These are phyloP conservation scores for Apostichopus parvimensis DNA, from an alignment of 35 echinoderm and acorn worm species.

Conservation along the genomic window DNA sequence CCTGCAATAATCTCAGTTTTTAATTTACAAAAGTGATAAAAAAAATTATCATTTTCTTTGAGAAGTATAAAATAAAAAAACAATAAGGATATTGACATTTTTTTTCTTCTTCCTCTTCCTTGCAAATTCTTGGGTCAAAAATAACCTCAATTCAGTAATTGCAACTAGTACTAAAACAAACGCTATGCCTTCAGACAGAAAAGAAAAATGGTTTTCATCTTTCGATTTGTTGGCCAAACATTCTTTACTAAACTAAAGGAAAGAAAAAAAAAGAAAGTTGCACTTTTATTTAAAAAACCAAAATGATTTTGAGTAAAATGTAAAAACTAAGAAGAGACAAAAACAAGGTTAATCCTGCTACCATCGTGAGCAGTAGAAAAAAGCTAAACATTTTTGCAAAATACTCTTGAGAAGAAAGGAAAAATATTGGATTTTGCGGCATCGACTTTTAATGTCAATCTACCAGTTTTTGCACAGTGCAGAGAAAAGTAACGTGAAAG, in stretches of 20 bases:
- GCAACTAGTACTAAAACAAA: conserved; percentile 29
- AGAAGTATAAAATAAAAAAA: conserved; percentile 31
- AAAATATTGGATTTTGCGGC: conserved; percentile 40
- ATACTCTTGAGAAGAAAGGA: conserved; percentile 18
- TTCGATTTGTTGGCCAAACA: not conserved
- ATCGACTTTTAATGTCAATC: conserved; percentile 18
- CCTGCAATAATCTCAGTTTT: not conserved
- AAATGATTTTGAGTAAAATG: not conserved
- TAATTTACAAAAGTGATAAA: conserved; percentile 5
- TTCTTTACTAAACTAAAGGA: not conserved
- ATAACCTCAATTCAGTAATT: conserved; percentile 13
- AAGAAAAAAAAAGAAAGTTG: conserved; percentile 8
- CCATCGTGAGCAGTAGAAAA: conserved; percentile 21
- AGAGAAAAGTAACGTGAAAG: conserved; percentile 48
- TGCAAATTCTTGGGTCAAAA: conserved; percentile 36
- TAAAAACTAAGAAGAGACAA: conserved; percentile 32
- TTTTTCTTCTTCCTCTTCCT: not conserved
- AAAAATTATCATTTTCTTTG: not conserved
- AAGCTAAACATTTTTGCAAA: conserved; percentile 33
- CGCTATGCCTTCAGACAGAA: conserved; percentile 23
- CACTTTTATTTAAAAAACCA: conserved; percentile 18
- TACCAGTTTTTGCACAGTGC: conserved; percentile 32
- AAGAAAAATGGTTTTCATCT: conserved; percentile 2
- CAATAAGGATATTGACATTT: conserved; percentile 12
- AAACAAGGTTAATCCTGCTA: conserved; percentile 27